Evolutionary conservation across 1,140 invertebrate species (phyloP).

Genomic region (Caenorhabditis tropicalis): DNA sequence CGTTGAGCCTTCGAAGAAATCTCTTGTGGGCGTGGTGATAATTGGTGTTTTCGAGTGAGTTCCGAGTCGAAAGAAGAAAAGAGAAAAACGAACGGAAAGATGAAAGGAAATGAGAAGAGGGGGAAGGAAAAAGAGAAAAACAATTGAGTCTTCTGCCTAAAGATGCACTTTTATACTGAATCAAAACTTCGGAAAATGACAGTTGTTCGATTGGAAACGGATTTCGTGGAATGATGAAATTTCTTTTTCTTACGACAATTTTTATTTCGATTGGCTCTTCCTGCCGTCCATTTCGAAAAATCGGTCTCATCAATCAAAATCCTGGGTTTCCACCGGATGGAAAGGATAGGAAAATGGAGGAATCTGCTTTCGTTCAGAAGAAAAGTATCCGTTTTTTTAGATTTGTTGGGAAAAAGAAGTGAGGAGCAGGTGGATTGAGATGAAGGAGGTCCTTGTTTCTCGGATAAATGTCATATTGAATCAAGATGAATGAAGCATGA

Average conservation of each 20-base stretch:
- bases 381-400: not conserved
- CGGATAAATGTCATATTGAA: slow-evolving; percentile 17
- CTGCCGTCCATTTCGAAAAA: not conserved
- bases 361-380: not conserved
- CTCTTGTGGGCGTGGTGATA: not conserved
- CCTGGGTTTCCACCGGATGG: not conserved
- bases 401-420: not conserved
- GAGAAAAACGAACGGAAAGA: not conserved
- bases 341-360: not conserved
- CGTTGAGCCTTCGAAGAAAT: not conserved
- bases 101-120: not conserved
- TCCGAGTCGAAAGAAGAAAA: not conserved
- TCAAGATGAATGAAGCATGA: not conserved
- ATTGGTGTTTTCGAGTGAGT: not conserved
- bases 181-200: not conserved
- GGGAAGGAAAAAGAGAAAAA: too few relatives aligned
- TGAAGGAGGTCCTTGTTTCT: not conserved
- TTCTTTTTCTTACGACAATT: not conserved
- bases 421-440: not conserved
- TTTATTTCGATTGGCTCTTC: slow-evolving; percentile 1
- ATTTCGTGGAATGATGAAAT: slow-evolving; percentile 39
- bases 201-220: not conserved
- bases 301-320: slow-evolving; percentile 18
- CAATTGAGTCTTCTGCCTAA: not conserved
- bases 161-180: not conserved